Base-by-base conservation (phyloP, 2,113 vertebrate genomes). In the Nibea coibor region DNA sequence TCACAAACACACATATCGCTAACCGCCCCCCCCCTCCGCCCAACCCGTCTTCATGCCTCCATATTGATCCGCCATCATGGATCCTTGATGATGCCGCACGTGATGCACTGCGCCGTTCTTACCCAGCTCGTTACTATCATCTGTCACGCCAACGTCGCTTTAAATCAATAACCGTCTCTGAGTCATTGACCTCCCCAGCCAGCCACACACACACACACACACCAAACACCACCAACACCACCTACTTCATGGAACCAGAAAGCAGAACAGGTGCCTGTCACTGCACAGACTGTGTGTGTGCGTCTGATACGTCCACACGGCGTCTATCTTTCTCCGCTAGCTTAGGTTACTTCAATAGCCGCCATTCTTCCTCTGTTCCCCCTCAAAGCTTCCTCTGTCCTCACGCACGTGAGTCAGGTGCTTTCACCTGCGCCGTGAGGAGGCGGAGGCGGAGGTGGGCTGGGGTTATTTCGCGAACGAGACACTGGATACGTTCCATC, bases 401-500 rank as follows among this genome's bases (percentile, higher is more conserved):
- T 62, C n/a, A 12, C 42, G 65, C 57, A 77, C 82, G 85, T 88
- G 87, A 39, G 82, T 80, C 24, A 81, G 88, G 85, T 85, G 86
- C 91, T 84, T 90, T 87, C 86, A 92, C 90, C 86, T 93, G 92
- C 48, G 4, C 31, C 35, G 11, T 11, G 47, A 43, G 11, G 43
- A 43, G 75, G 24, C 14, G 35, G 39, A 0, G 10, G 20, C 17
- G 35, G 39, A 0, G 10, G 20, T 6, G 35, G 17, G 15, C 35
- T 43, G 73, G 51, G 20, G 0, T 7, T 28, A 72, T 81, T 88
- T 82, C 28, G 57, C 8, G 35, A 39, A 67, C 67, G 72, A n/a
- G 80, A 88, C 79, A 85, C 85, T 77, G 54, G 88, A 91, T 88
- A 81, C 16, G 24, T 84, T 89, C 87, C 82, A 87, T 84, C 88